Evolutionary conservation across 2,113 vertebrate species (phyloP), one percentile per base, ranked within the genome.

Genomic region (Hucho hucho): DNA sequence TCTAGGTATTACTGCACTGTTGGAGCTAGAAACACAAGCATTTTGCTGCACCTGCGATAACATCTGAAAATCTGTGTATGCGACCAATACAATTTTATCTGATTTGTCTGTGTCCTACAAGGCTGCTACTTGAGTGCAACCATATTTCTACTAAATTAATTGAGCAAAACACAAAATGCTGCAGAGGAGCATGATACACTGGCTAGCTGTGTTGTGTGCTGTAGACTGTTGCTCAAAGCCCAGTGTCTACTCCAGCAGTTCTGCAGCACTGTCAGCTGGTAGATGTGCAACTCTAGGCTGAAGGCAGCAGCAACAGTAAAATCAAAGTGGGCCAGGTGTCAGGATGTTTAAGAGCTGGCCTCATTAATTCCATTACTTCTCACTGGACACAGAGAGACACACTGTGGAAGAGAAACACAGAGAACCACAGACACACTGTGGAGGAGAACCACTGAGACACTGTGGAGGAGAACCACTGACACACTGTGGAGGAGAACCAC

Each of bases 181-280:
- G 9, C 12, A 77, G 18, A 67, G 64, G 2, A 11, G 0, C 18
- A 22, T 65, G 26, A 3, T 28, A 65, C 24, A 9, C 12, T 22
- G n/a, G 11, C 61, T 16, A 65, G 26, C 14, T 25, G 12, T 65
- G 64, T 65, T 28, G 56, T 2, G 68, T 80, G 85, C 64, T 75
- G 81, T 75, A 49, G 81, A 89, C 81, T 84, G 81, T 86, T 90
- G 86, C 82, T 91, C 89, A 91, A 88, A 91, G 83, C 16, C 83
- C 83, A 82, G 65, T 61, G 80, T 78, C 78, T 76, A 87, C 81
- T 86, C 77, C 78, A 43, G 79, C 81, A 75, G 75, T 84, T 74
- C 77, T 83, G 76, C 49, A 20, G 72, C 66, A 72, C 69, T 80
- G 80, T 84, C 78, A 81, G 74, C 53, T 58, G 66, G 58, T 46